These are phyloP conservation scores for Pangasius mekongensis DNA, from an alignment of 2,797 vertebrate species.

Conservation along the genomic window DNA sequence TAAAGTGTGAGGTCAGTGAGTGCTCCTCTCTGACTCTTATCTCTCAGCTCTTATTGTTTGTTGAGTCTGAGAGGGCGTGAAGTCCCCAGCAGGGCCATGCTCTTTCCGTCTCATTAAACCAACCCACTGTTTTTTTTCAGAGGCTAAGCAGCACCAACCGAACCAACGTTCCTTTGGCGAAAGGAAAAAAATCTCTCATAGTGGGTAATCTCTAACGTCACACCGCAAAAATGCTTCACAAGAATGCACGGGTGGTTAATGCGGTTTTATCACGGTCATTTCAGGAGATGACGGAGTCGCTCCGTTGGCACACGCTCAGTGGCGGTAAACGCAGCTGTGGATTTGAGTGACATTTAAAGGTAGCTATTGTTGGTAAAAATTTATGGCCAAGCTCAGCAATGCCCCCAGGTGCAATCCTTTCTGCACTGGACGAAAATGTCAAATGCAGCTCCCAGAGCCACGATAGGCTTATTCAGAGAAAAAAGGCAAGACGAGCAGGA, in stretches of 20 bases:
- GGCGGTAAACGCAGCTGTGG: constrained; percentile 28
- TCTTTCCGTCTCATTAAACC: constrained; percentile 17
- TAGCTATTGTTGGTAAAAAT: constrained; percentile 42
- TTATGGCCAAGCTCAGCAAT: constrained; percentile 21
- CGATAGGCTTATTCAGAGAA: constrained; percentile 48
- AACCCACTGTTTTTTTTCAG: background rate
- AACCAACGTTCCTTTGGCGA: background rate
- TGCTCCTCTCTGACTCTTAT: constrained; percentile 21
- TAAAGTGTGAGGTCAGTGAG: constrained; percentile 45
- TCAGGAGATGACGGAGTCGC: constrained; percentile 22
- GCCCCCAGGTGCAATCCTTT: constrained; percentile 43
- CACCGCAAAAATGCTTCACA: background rate
- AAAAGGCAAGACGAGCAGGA: constrained; percentile 52
- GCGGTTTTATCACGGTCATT: constrained; percentile 12
- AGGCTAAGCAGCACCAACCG: background rate
- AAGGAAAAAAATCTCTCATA: background rate
- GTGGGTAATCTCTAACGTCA: background rate
- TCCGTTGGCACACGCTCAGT: background rate
- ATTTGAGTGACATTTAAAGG: constrained; percentile 56
- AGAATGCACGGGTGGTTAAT: background rate
- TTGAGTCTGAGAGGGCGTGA: background rate
- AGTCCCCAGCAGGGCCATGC: background rate
- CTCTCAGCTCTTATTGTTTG: constrained; percentile 48
- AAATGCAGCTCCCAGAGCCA: constrained; percentile 33
- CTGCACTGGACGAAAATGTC: constrained; percentile 52